These are phyloP conservation scores for Datnioides undecimradiatus DNA, from an alignment of 2,113 vertebrate species.

Conservation along the genomic window DNA sequence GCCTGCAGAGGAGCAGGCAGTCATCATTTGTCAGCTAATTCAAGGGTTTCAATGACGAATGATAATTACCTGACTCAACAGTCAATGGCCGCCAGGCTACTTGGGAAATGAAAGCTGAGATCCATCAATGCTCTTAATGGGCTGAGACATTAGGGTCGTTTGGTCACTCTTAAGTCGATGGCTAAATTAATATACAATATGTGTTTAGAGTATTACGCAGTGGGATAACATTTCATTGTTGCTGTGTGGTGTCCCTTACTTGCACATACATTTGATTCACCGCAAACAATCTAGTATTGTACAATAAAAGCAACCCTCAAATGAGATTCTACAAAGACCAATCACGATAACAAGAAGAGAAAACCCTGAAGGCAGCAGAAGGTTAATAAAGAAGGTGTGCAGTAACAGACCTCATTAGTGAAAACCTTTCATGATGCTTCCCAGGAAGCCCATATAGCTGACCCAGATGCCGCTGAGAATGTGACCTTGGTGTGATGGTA, in stretches of 20 bases:
- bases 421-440: slow-evolving; percentile 69
- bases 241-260: neutral
- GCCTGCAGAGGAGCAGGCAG: slow-evolving; percentile 15
- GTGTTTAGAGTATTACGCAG: neutral
- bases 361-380: slow-evolving; percentile 33
- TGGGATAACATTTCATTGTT: neutral
- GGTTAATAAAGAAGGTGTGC: slow-evolving; percentile 62
- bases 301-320: slow-evolving; percentile 2
- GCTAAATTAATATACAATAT: slow-evolving; percentile 14
- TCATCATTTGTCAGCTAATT: slow-evolving; percentile 41
- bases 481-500: slow-evolving; percentile 73
- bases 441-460: slow-evolving; percentile 66
- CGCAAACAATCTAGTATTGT: neutral
- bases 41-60: slow-evolving; percentile 45
- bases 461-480: slow-evolving; percentile 58
- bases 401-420: slow-evolving; percentile 66
- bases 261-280: neutral
- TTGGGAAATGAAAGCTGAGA: slow-evolving; percentile 16
- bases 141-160: slow-evolving; percentile 31
- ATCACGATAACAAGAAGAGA: slow-evolving; percentile 40
- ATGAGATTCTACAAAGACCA: slow-evolving; percentile 28
- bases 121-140: slow-evolving; percentile 38
- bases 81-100: slow-evolving; percentile 5
- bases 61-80: slow-evolving; percentile 41
- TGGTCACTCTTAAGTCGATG: slow-evolving; percentile 20